phyloP scores from a whole-genome alignment of 1,140 invertebrate genomes.

The Drosophila tropicalis region DNA sequence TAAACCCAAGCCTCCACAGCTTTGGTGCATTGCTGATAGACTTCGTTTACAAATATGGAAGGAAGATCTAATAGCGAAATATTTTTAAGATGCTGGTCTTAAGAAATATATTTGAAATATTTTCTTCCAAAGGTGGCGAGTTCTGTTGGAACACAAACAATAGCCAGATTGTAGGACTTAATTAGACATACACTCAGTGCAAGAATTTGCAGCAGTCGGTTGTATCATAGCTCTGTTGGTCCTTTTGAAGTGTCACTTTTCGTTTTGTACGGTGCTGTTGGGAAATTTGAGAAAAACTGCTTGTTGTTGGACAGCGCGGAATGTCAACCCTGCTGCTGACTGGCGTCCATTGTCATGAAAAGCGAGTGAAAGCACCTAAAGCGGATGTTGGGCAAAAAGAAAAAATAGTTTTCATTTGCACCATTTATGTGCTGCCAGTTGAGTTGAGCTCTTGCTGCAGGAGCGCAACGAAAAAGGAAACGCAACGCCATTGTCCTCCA shows the following conservation, averaged over 20 bases:
- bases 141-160: not conserved
- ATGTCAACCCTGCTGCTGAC: conserved; percentile 47
- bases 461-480: conserved; percentile 66
- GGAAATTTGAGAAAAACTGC: conserved; percentile 47
- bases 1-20: no score
- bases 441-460: conserved; percentile 6
- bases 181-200: conserved; percentile 8
- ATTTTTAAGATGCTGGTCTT: no score
- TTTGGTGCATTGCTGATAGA: no score
- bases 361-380: conserved; percentile 30
- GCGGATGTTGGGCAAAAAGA: conserved; percentile 40
- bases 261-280: conserved; percentile 37
- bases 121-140: not conserved
- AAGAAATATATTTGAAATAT: no score
- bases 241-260: conserved; percentile 34
- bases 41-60: no score
- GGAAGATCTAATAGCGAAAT: no score
- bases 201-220: not conserved
- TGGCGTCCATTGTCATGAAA: conserved; percentile 49
- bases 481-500: conserved; percentile 68
- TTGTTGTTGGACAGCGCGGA: conserved; percentile 55
- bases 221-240: not conserved
- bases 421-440: conserved; percentile 47
- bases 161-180: no score
- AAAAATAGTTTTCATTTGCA: conserved; percentile 59